A percentile compares a stretch with the other conserved stretches of the same genome.
phyloP scores from a whole-genome alignment of 2,888 invertebrate species.

The Lycaena phlaeas region DNA sequence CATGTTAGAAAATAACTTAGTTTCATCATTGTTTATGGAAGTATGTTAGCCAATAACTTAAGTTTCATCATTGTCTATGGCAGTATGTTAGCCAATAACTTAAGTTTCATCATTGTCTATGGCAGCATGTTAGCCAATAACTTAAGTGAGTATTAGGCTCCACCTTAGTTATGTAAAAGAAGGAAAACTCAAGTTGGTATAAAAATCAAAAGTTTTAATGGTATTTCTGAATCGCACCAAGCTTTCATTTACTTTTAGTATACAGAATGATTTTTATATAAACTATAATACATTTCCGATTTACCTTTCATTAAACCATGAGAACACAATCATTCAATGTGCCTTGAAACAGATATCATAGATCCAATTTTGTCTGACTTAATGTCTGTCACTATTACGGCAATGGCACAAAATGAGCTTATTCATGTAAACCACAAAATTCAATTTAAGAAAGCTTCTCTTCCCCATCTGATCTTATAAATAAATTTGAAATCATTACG shows the following conservation, averaged over 20 bases:
- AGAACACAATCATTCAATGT: constrained; percentile 48
- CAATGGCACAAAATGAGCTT: constrained; percentile 54
- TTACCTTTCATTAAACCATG: constrained; percentile 44
- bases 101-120: no score
- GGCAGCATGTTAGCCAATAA: no score
- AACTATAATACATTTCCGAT: constrained; percentile 63
- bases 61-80: no score
- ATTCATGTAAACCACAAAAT: constrained; percentile 24
- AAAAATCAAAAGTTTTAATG: constrained; percentile 75
- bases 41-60: no score
- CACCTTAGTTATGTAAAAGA: no score
- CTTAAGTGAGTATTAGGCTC: no score
- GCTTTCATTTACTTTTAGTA: constrained; percentile 73
- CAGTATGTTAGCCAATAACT: no score
- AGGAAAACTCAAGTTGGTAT: constrained; percentile 64
- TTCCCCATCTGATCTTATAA: constrained; percentile 23
- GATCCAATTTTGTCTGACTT: constrained; percentile 67
- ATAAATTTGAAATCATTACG: constrained; percentile 19
- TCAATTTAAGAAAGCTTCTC: constrained; percentile 24
- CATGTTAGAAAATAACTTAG: no score
- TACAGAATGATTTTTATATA: constrained; percentile 69
- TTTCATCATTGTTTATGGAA: no score
- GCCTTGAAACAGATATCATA: constrained; percentile 48
- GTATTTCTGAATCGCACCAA: constrained; percentile 74
- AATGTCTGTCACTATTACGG: constrained; percentile 38